A percentile compares a stretch with the other conserved stretches of the same genome.
These are phyloP conservation scores for Petrocephalus microphthalmus DNA, from an alignment of 2,113 vertebrate genomes.

Conservation along the genomic window DNA sequence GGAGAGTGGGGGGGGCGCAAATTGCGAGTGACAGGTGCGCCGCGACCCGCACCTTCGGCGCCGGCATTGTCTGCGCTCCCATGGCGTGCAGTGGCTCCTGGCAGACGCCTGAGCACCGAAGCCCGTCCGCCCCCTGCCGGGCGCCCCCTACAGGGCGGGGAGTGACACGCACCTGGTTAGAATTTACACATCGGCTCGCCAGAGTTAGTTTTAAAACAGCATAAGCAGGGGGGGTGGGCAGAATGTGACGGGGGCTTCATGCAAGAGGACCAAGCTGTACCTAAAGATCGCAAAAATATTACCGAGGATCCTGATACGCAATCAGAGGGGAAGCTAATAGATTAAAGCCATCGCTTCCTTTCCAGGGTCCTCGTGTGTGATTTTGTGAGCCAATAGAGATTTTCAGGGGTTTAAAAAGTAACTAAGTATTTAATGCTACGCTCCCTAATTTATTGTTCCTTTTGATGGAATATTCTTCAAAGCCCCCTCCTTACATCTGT, in stretches of 20 bases:
- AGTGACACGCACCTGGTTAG: constrained; percentile 10
- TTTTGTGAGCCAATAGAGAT: constrained; percentile 21
- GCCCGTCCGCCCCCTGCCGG: background rate
- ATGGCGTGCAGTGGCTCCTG: constrained; percentile 43
- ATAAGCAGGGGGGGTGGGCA: background rate
- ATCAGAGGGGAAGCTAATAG: constrained; percentile 9
- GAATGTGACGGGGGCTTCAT: background rate
- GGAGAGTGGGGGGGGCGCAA: constrained; percentile 40
- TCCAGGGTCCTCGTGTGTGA: constrained; percentile 4
- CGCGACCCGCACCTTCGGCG: constrained; percentile 60
- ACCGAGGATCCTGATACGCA: background rate
- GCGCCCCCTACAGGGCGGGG: background rate
- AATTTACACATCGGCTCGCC: background rate
- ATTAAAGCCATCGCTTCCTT: constrained; percentile 12
- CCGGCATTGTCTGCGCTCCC: constrained; percentile 7
- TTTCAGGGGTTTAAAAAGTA: constrained; percentile 16
- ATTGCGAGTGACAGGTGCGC: constrained; percentile 51
- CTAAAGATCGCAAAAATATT: background rate
- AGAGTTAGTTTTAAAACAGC: background rate
- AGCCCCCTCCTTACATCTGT: constrained; percentile 46
- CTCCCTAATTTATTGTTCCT: constrained; percentile 46
- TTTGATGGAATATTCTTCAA: constrained; percentile 61
- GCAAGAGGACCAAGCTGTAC: background rate
- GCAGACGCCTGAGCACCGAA: background rate
- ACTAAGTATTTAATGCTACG: constrained; percentile 49